Evolutionary conservation across 2,113 vertebrate species (phyloP).

Genomic region (Protobothrops mucrosquamatus): DNA sequence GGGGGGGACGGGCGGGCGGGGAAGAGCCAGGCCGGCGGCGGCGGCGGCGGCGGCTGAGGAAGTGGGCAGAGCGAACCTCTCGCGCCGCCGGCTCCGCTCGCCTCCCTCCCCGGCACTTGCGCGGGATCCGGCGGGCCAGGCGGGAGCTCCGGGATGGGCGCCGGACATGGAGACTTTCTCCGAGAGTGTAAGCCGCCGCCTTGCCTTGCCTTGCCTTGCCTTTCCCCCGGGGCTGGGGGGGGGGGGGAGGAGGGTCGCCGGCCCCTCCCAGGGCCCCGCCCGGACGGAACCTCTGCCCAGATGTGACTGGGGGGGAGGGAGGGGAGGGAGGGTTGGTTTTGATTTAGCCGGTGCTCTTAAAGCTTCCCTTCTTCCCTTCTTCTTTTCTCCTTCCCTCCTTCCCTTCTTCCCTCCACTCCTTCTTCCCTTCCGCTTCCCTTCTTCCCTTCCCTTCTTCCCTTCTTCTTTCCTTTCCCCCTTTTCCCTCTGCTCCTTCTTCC

Average conservation of each 20-base stretch:
- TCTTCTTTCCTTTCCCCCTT: too few relatives aligned
- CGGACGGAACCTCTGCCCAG: too few relatives aligned
- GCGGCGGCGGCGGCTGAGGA: too few relatives aligned
- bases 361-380: too few relatives aligned
- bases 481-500: too few relatives aligned
- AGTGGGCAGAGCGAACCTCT: neutral
- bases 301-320: fast-evolving
- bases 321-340: fast-evolving
- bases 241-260: too few relatives aligned
- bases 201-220: too few relatives aligned
- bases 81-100: neutral
- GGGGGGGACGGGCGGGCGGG: neutral
- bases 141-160: neutral
- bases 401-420: too few relatives aligned
- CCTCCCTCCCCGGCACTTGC: neutral
- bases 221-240: neutral
- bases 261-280: too few relatives aligned
- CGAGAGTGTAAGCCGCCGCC: neutral
- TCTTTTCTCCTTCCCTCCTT: too few relatives aligned
- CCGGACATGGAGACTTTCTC: neutral
- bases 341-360: neutral
- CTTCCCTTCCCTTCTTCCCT: too few relatives aligned
- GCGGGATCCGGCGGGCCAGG: neutral
- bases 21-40: neutral
- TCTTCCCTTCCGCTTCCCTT: too few relatives aligned